These are phyloP conservation scores for Castor canadensis DNA, from an alignment of 2,113 vertebrate species.

Conservation along the genomic window DNA sequence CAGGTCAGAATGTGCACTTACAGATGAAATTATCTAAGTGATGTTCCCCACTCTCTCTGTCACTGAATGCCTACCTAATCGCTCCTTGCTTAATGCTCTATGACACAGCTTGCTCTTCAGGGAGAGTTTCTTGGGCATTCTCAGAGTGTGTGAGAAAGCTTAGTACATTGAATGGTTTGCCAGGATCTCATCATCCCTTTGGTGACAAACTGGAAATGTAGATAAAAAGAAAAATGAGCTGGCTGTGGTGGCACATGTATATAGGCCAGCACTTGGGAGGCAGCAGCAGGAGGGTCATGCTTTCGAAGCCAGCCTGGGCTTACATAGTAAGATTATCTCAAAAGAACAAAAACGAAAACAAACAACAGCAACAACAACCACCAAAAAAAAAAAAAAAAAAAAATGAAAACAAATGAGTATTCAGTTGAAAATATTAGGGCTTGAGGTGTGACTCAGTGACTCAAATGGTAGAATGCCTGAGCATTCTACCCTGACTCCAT, in stretches of 20 bases:
- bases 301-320: neutral
- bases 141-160: neutral
- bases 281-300: neutral
- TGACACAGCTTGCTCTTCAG: neutral
- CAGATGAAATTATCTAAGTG: neutral
- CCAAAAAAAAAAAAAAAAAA: too few relatives aligned
- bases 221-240: neutral
- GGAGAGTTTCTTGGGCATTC: neutral
- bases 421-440: neutral
- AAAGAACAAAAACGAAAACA: neutral
- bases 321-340: neutral
- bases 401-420: neutral
- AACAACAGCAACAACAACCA: too few relatives aligned
- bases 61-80: neutral
- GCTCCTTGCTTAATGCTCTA: neutral
- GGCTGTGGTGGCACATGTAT: neutral
- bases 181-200: neutral
- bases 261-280: neutral
- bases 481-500: too few relatives aligned
- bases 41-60: neutral
- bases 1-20: neutral
- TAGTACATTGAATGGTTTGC: neutral
- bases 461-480: too few relatives aligned
- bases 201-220: neutral
- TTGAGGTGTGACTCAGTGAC: too few relatives aligned